A percentile compares a stretch with the other conserved stretches of the same genome.
phyloP scores from a whole-genome alignment of 2,113 vertebrate species.

The Sclerurus mexicanus region DNA sequence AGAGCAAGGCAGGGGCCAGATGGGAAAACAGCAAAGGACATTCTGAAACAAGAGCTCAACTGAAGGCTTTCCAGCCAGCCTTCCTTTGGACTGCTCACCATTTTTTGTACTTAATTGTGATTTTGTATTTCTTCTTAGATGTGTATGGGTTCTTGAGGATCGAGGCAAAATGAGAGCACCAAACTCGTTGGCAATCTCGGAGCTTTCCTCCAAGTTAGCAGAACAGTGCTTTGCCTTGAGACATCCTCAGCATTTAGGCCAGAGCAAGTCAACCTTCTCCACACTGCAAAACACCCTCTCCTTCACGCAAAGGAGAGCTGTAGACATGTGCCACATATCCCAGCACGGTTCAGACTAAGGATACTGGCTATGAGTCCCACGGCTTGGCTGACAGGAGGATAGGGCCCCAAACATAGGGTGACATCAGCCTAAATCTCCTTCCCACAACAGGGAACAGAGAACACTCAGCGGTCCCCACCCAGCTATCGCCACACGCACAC shows the following conservation, averaged over 20 bases:
- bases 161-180: not conserved
- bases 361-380: not conserved
- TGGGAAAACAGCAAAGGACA: not conserved
- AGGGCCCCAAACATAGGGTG: not conserved
- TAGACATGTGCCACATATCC: accelerated
- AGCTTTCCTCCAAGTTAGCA: not conserved
- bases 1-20: not conserved
- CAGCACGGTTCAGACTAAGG: accelerated
- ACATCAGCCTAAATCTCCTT: not conserved
- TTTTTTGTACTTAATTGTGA: not conserved
- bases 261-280: not conserved
- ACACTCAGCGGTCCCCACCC: not conserved
- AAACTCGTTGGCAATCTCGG: not conserved
- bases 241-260: not conserved
- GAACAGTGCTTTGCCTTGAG: not conserved
- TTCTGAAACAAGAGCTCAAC: not conserved
- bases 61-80: not conserved
- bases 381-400: not conserved
- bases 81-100: not conserved
- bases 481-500: accelerated
- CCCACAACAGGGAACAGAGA: not conserved
- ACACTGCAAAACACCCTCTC: accelerated
- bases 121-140: not conserved
- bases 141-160: not conserved
- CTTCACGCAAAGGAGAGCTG: accelerated